Conservation (phyloP, 2,113 vertebrate species). For the Piaya cayana region DNA sequence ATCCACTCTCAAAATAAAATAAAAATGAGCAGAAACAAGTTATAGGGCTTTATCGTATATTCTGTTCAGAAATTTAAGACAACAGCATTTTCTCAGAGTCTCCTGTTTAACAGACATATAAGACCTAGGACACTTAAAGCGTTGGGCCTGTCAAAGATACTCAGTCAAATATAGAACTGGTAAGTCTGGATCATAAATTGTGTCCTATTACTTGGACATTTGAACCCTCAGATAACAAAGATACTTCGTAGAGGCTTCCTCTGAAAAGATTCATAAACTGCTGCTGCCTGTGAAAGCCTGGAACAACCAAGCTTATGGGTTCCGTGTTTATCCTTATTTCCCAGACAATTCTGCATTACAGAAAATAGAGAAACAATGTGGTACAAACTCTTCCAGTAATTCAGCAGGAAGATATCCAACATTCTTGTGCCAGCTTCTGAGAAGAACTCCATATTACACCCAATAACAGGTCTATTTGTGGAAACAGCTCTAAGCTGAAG, state of each 20-base stretch:
- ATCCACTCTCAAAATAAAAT: conserved; percentile 5
- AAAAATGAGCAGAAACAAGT: conserved; percentile 30
- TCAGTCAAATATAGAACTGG: accelerated
- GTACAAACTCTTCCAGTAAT: not conserved
- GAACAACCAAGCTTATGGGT: not conserved
- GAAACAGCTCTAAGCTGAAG: not conserved
- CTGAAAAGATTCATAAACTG: not conserved
- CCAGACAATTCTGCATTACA: not conserved
- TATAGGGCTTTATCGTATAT: not conserved
- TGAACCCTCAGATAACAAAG: not conserved
- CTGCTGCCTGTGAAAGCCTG: not conserved
- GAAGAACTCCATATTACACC: not conserved
- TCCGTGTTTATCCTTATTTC: not conserved
- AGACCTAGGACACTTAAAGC: not conserved
- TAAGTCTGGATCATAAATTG: not conserved
- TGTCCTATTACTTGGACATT: not conserved
- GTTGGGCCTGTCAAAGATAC: not conserved
- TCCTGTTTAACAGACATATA: not conserved
- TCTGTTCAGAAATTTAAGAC: not conserved
- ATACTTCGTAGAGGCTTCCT: not conserved
- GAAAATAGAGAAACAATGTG: not conserved
- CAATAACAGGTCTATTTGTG: not conserved
- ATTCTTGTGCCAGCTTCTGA: not conserved
- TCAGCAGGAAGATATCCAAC: not conserved
- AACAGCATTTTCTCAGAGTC: not conserved